phyloP scores from a whole-genome alignment of 2,888 invertebrate species.

The Polia nebulosa region DNA sequence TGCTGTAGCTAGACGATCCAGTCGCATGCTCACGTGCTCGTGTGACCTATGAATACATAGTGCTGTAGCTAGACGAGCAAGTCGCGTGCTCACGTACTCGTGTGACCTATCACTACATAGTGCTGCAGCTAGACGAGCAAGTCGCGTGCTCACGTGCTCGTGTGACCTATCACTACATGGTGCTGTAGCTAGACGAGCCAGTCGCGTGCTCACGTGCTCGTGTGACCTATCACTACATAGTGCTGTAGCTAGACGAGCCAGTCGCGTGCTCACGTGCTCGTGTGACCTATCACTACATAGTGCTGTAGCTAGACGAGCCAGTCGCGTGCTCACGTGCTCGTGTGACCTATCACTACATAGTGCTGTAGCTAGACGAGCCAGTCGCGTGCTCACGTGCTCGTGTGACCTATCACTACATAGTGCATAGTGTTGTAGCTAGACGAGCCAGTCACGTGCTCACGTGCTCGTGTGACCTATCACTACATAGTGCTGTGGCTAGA shows the following conservation, averaged over 20 bases:
- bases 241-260: slow-evolving; percentile 65
- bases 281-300: slow-evolving; percentile 78
- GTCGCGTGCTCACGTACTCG: neutral
- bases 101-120: too few species aligned
- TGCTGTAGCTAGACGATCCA: slow-evolving; percentile 65
- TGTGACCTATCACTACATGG: slow-evolving; percentile 78
- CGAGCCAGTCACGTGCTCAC: neutral
- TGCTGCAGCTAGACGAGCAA: slow-evolving; percentile 65
- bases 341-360: too few species aligned
- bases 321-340: neutral
- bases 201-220: neutral
- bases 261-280: slow-evolving; percentile 78
- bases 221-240: too few species aligned
- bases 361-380: slow-evolving; percentile 65
- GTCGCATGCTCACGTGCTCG: slow-evolving; percentile 78
- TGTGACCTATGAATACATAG: slow-evolving; percentile 78
- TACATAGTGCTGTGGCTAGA: slow-evolving; percentile 67
- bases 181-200: too few species aligned
- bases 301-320: too few species aligned
- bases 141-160: slow-evolving; percentile 78
- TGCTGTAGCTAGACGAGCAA: too few species aligned
- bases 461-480: too few species aligned
- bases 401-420: slow-evolving; percentile 78
- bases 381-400: slow-evolving; percentile 78
- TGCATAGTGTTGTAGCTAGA: too few species aligned